phyloP scores from a whole-genome alignment of 2,797 vertebrate species.

The Yasuhikotakia modesta region DNA sequence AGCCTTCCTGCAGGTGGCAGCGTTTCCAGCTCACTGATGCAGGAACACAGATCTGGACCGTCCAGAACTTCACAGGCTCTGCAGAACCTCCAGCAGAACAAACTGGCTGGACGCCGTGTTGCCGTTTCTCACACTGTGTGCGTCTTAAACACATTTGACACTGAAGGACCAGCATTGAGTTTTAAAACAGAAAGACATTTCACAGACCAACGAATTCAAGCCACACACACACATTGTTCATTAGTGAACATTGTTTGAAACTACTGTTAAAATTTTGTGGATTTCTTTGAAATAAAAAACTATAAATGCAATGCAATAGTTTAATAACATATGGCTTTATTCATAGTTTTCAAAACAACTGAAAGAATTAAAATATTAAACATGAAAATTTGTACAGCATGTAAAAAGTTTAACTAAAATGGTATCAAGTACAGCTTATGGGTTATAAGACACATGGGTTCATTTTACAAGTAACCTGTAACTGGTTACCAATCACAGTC shows the following conservation, averaged over 20 bases:
- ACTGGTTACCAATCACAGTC: constrained; percentile 16
- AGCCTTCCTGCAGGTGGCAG: too few relatives aligned
- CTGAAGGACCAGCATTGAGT: too few relatives aligned
- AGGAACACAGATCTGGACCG: constrained; percentile 79
- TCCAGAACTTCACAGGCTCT: constrained; percentile 83
- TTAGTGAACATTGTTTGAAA: neutral
- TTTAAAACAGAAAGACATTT: too few relatives aligned
- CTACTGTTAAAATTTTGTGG: neutral
- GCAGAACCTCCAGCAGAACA: constrained; percentile 88
- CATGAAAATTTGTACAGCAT: constrained; percentile 12
- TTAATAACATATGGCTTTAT: neutral
- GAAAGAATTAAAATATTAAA: neutral
- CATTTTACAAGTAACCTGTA: neutral
- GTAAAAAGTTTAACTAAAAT: neutral
- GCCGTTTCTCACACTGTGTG: too few relatives aligned
- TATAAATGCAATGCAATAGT: neutral
- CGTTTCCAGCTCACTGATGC: constrained; percentile 82
- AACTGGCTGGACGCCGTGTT: constrained; percentile 88
- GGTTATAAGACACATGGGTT: neutral
- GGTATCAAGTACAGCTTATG: neutral
- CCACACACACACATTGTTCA: neutral
- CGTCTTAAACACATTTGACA: too few relatives aligned
- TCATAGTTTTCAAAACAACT: neutral
- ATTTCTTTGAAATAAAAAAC: neutral
- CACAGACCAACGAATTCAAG: neutral